These are phyloP conservation scores for Spilarctia lutea DNA, from an alignment of 2,888 invertebrate genomes.

Conservation along the genomic window DNA sequence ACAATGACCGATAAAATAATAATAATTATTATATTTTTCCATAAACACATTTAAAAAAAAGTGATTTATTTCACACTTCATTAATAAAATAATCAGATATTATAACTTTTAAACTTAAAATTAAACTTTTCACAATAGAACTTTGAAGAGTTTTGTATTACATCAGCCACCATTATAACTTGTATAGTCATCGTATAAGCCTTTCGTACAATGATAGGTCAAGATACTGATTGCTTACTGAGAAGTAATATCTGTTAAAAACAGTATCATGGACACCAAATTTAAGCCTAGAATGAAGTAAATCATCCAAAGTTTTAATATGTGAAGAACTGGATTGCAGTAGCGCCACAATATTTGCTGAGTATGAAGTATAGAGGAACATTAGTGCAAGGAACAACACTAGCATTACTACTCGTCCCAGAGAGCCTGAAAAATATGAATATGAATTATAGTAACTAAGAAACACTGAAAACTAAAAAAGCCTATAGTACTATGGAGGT, in stretches of 20 bases:
- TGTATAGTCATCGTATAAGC: no score
- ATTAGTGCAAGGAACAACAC: conserved; percentile 88
- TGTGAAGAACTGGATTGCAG: conserved; percentile 90
- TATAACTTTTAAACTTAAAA: no score
- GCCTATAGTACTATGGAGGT: neutral
- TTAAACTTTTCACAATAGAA: no score
- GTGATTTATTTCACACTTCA: no score
- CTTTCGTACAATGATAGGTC: no score
- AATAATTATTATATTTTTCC: no score
- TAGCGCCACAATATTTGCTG: conserved; percentile 91
- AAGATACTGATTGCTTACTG: conserved; percentile 76
- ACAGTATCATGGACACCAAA: conserved; percentile 90
- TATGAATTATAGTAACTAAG: neutral
- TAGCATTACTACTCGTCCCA: conserved; percentile 88
- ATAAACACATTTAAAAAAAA: no score
- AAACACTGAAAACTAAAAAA: neutral
- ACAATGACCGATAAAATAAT: no score
- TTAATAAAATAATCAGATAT: no score
- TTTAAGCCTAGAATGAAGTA: conserved; percentile 88
- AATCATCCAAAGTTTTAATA: conserved; percentile 88
- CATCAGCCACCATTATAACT: no score
- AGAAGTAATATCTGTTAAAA: conserved; percentile 89
- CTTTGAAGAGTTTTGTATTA: no score
- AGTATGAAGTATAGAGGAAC: conserved; percentile 91
- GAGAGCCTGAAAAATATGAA: conserved; percentile 68